phyloP scores from a whole-genome alignment of 1,140 invertebrate species.

The Camponotus pennsylvanicus region DNA sequence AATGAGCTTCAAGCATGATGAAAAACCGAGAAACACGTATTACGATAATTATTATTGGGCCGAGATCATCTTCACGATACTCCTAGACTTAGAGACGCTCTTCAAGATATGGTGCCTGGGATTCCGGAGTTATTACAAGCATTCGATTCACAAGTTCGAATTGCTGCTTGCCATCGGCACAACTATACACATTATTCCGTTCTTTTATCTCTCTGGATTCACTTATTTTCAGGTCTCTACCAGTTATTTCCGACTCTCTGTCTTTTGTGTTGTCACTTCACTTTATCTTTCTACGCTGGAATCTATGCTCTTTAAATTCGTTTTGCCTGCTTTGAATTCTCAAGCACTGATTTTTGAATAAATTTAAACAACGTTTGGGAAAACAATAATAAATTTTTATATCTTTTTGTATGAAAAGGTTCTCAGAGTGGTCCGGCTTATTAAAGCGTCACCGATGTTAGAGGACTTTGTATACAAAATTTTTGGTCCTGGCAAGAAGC shows the following conservation, averaged over 20 bases:
- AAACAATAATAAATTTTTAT: slow-evolving; percentile 3
- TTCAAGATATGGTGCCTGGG: slow-evolving; percentile 99
- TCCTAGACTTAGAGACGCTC: slow-evolving; percentile 97
- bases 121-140: slow-evolving; percentile 96
- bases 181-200: slow-evolving; percentile 96
- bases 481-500: slow-evolving; percentile 99
- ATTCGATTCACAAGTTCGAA: slow-evolving; percentile 99
- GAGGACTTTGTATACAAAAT: slow-evolving; percentile 99
- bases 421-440: slow-evolving; percentile 96
- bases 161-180: slow-evolving; percentile 97
- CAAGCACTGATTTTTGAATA: neutral
- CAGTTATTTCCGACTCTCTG: neutral
- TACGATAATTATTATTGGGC: slow-evolving; percentile 98
- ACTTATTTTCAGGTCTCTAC: slow-evolving; percentile 97
- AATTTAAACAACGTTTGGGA: neutral
- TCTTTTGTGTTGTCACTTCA: neutral
- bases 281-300: neutral
- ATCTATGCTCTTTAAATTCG: slow-evolving; percentile 1
- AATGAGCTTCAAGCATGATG: slow-evolving; percentile 98
- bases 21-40: slow-evolving; percentile 92
- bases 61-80: slow-evolving; percentile 97
- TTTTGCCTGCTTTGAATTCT: neutral
- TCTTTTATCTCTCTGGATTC: slow-evolving; percentile 96
- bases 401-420: slow-evolving; percentile 88
- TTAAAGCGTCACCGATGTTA: slow-evolving; percentile 99